Evolutionary conservation across 2,888 invertebrate genomes (phyloP), one percentile per base, ranked within the genome.

Genomic region (Aricia artaxerxes): DNA sequence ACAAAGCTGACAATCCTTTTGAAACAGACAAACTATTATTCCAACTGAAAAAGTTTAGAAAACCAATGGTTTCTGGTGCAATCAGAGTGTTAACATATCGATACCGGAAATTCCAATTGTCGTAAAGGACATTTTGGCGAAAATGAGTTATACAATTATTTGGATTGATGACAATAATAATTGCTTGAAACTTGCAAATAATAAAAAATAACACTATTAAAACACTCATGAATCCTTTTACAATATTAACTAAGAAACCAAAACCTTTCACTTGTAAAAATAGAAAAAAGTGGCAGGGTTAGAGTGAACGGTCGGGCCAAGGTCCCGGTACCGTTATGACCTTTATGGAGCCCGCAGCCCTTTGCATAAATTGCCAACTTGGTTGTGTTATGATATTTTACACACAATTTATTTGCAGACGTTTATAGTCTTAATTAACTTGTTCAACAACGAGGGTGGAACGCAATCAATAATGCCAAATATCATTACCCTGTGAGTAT

Each of bases 281-380:
- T 78, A 78, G 78, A 78, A 69, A 64, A 72, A 77, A 38, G 44
- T 49, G 31, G 13, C 61, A 78, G 60, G 79, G 79, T 60, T 60
- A 78, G 69, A 49, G 80, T 79, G 79, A 80, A 79, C 78, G 79
- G 53, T 44, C 78, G 76, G 73, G 24, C 38, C 80, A 81, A 80
- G 81, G 81, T 73, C 9, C 44, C 31, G 44, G 78, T 78, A 78
- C 81, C 82, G 82, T 82, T 82, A 82, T 76, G 80, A 81, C 81
- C 82, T 81, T 82, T 82, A 61, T 53, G 61, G 72, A 78, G 73
- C 69, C 78, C 57, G 78, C 40, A 53, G 24, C 38, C 80, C 72
- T 76, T 78, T 78, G 76, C 76, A 72, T 72, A 76, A 76, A 76
- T 76, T 53, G 31, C 49, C 57, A 76, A 57, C 76, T 76, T 35